phyloP scores from a whole-genome alignment of 2,113 vertebrate genomes.

The Shinisaurus crocodilurus region DNA sequence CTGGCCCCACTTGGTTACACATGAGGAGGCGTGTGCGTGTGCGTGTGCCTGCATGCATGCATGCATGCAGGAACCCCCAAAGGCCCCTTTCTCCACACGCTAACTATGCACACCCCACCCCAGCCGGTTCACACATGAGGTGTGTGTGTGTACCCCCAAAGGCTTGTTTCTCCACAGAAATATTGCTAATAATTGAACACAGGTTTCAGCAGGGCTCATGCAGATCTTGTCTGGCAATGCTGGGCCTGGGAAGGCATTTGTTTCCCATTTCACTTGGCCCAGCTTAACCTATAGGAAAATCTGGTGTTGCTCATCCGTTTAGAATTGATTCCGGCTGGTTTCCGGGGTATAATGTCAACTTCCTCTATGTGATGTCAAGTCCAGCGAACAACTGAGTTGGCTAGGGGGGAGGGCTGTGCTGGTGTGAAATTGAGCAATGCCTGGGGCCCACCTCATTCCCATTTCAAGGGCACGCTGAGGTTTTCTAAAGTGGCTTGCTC shows the following conservation, averaged over 20 bases:
- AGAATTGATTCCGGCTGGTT: neutral
- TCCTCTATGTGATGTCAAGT: neutral
- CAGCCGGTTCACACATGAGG: no score
- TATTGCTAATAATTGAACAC: neutral
- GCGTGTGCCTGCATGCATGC: no score
- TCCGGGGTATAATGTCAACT: neutral
- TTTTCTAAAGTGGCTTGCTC: neutral
- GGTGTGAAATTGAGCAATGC: neutral
- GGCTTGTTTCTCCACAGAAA: no score
- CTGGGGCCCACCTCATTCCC: neutral
- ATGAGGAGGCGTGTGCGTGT: no score
- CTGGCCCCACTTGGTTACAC: no score
- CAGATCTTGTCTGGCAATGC: neutral
- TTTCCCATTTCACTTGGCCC: neutral
- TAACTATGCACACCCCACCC: no score
- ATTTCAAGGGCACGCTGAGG: neutral
- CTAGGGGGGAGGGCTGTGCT: neutral
- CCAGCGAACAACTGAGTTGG: neutral
- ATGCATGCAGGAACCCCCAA: no score
- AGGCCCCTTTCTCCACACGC: no score
- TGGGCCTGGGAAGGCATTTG: neutral
- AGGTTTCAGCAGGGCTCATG: neutral
- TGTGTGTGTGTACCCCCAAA: no score
- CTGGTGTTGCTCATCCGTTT: conserved; percentile 12
- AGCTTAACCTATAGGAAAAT: neutral